These are phyloP conservation scores for Phenganax subtilis DNA, from an alignment of 92 coral and sea anemone genomes.

Conservation along the genomic window DNA sequence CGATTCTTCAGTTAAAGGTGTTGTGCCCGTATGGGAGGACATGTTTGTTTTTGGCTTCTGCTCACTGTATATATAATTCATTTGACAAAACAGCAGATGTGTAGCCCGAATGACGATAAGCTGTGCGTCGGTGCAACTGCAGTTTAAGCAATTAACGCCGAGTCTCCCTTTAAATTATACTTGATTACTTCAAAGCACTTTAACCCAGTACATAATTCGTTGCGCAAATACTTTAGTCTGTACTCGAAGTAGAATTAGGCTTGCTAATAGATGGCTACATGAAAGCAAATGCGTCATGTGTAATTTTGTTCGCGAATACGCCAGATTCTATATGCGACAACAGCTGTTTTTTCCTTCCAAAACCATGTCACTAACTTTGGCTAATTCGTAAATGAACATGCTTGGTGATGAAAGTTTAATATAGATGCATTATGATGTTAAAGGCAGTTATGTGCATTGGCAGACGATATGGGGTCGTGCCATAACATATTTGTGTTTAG, in stretches of 20 bases:
- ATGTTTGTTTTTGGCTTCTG: neutral
- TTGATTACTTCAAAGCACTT: neutral
- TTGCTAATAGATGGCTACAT: neutral
- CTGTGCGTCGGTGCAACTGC: too few species aligned
- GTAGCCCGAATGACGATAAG: too few species aligned
- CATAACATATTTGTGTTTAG: too few species aligned
- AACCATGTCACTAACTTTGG: too few species aligned
- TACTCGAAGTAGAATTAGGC: neutral
- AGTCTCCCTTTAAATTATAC: neutral
- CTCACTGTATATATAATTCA: too few species aligned
- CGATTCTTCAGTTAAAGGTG: neutral
- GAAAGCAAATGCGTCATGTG: neutral
- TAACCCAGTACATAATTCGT: neutral
- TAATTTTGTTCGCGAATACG: neutral
- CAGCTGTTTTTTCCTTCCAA: neutral
- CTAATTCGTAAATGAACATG: neutral
- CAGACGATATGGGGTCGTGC: too few species aligned
- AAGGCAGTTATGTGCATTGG: neutral
- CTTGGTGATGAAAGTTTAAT: constrained; percentile 16
- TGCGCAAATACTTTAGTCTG: neutral
- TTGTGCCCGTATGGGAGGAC: constrained; percentile 8
- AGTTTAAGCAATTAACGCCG: constrained; percentile 4
- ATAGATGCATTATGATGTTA: neutral
- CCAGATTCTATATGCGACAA: neutral
- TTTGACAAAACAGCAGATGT: too few species aligned